Base-by-base conservation (phyloP, 1,140 invertebrate genomes). In the Rhizoglyphus robini region DNA sequence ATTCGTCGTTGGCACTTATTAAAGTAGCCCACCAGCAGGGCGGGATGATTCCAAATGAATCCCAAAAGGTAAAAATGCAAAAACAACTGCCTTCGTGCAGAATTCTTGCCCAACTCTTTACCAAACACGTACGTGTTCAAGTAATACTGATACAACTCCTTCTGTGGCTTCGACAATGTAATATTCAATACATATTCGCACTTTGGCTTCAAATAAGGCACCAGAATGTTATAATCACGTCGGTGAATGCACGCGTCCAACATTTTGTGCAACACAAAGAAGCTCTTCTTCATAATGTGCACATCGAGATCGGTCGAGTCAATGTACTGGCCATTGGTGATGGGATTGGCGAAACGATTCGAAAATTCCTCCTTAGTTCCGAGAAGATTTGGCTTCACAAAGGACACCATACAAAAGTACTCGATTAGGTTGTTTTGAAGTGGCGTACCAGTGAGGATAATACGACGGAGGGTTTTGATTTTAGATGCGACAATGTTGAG, bases 21-120 rank as follows among this genome's bases (percentile, higher is more conserved):
- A 51, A 96, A 74, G 74, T 94, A 89, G 74, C 93, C 86, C 73
- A 92, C 92, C 32, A 99, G 75, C 57, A 98, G 87, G 77, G 99
- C 96, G 0, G 96, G 95, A 79, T 99, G 96, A 75, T 99, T 99
- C 94, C 95, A 98, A 69, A 99, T 98, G 83, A 99, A 98, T 74
- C 93, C 96, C 75, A 95, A 97, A 61, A 98, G 90, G 46, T 95
- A 90, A 78, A 98, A 99, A 4, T 96, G 92, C 75, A 95, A 96
- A 13, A 99, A 79, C 0, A 60, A 46, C 4, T 5, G 23, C 51
- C 5, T 47, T 18, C 4, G 20, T 15, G n/a, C 25, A 18, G 38
- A 48, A 11, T 49, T 20, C n/a, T n/a, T n/a, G n/a, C n/a, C n/a
- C 38, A 23, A 4, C 31, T 29, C 65, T 20, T 41, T 13, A n/a